Evolutionary conservation across 2,797 vertebrate species (phyloP), one percentile per base, ranked within the genome.

Genomic region (Anguilla megastoma): DNA sequence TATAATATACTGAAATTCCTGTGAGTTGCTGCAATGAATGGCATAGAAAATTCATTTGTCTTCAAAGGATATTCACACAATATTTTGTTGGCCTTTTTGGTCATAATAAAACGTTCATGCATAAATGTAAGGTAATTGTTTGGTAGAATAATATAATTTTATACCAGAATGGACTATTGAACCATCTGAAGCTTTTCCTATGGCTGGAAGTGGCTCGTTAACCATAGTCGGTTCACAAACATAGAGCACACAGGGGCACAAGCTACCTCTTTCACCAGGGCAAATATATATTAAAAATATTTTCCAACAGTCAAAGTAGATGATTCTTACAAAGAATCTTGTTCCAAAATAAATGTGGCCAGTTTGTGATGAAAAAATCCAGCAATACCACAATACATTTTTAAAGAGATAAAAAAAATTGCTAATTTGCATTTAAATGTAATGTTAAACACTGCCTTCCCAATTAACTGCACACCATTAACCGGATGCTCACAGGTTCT

Each of bases 351-450:
- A 18, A 76, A 33, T 33, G 30, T 36, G 71, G 71, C 14, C 30
- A 76, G 16, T 14, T 76, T 76, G 10, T 63, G 21, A 10, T n/a
- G 1, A 27, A 69, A 69, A 27, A 8, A 8, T 69, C 27, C 24
- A 69, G 63, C n/a, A 69, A 69, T 69, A 14, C 63, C n/a, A 27
- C 24, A 69, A 24, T 69, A 69, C 63, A 69, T 69, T 69, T 69
- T 27, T 9, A 69, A 58, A 69, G 7, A n/a, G 63, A 69, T 41
- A 79, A 41, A 7, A 41, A 7, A 79, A 33, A 16, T 41, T 16
- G 33, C 45, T 79, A 14, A 79, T 79, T 18, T 79, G 74, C 36
- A 79, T 79, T 79, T 79, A 21, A 79, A 79, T 45, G 74, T 21
- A 45, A 79, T 36, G 45, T 41, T 79, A 79, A 79, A 45, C 74